These are phyloP conservation scores for Brienomyrus brachyistius DNA, from an alignment of 2,113 vertebrate genomes.

Conservation along the genomic window DNA sequence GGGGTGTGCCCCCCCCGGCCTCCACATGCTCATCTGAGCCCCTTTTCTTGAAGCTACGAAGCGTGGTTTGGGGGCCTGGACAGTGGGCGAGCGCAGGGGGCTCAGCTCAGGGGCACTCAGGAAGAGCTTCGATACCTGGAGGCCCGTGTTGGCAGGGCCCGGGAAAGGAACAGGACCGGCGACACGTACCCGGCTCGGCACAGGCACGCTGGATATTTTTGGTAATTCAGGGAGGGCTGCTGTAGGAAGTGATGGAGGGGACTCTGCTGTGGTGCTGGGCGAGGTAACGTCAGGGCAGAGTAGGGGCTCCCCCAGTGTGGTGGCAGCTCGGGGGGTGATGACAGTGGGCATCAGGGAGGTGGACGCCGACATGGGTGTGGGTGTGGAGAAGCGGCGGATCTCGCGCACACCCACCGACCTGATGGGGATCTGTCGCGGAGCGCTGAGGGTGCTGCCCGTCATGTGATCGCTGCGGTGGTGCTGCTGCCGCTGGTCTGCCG, in stretches of 20 bases:
- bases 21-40: slow-evolving; percentile 81
- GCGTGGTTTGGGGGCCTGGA: slow-evolving; percentile 82
- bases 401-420: slow-evolving; percentile 83
- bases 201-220: slow-evolving; percentile 47
- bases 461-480: slow-evolving; percentile 47
- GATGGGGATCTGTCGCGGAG: slow-evolving; percentile 65
- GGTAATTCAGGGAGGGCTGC: slow-evolving; percentile 53
- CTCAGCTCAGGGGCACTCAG: slow-evolving; percentile 66
- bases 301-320: slow-evolving; percentile 77
- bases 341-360: slow-evolving; percentile 72
- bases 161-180: slow-evolving; percentile 47
- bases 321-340: slow-evolving; percentile 77
- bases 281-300: slow-evolving; percentile 66
- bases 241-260: slow-evolving; percentile 22
- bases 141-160: slow-evolving; percentile 37
- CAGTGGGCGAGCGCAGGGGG: slow-evolving; percentile 44
- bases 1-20: slow-evolving; percentile 73
- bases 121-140: slow-evolving; percentile 63
- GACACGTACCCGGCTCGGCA: slow-evolving; percentile 41
- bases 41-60: slow-evolving; percentile 83
- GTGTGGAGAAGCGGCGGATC: slow-evolving; percentile 87
- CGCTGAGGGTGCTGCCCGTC: slow-evolving; percentile 56
- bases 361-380: slow-evolving; percentile 75
- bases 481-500: slow-evolving; percentile 48
- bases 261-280: slow-evolving; percentile 42